Conservation (phyloP, 2,797 vertebrate genomes). For the Denticeps clupeoides region DNA sequence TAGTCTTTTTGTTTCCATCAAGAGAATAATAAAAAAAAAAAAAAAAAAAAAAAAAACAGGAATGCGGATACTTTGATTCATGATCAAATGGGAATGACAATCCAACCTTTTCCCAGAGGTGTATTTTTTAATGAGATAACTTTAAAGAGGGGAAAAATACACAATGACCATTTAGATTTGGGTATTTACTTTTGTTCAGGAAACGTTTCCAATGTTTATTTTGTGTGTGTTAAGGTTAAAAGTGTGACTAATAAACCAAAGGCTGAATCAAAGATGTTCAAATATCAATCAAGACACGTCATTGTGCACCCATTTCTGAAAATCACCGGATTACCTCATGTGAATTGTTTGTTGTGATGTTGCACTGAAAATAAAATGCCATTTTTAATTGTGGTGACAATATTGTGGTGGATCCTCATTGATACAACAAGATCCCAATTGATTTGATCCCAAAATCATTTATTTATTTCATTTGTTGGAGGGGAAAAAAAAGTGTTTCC, state of each 20-base stretch:
- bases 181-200: not conserved
- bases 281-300: constrained; percentile 69
- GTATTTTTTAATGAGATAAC: not conserved
- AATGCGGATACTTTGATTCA: not conserved
- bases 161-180: constrained; percentile 1
- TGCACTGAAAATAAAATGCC: constrained; percentile 71
- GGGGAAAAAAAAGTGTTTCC: too few species aligned
- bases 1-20: too few species aligned
- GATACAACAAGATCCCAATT: too few species aligned
- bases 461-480: too few species aligned
- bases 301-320: constrained; percentile 66
- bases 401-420: not conserved
- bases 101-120: constrained; percentile 58
- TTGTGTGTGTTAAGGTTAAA: constrained; percentile 33
- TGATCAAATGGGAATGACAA: constrained; percentile 60
- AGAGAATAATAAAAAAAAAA: constrained; percentile 47
- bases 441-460: too few species aligned
- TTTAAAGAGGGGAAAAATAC: constrained; percentile 23
- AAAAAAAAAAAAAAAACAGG: constrained; percentile 13
- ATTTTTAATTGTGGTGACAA: constrained; percentile 51
- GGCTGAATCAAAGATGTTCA: constrained; percentile 63
- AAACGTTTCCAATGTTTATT: constrained; percentile 1
- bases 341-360: constrained; percentile 78
- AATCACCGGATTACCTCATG: constrained; percentile 76
- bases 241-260: constrained; percentile 75